A percentile compares a stretch with the other conserved stretches of the same genome.
Conservation (phyloP, 2,113 vertebrate genomes). For the Crotalus tigris region DNA sequence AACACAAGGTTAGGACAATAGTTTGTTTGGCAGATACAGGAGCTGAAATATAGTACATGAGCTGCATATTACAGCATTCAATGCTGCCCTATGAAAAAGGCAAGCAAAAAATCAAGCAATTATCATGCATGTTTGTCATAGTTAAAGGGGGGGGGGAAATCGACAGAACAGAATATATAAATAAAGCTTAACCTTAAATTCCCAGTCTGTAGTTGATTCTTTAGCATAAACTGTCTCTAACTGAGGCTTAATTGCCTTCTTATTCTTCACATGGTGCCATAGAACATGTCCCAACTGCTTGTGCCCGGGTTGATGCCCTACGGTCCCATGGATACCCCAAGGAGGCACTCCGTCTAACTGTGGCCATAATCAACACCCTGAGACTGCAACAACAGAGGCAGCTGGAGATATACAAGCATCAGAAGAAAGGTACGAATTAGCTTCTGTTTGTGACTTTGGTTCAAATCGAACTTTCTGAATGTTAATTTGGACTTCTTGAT, state of each 20-base stretch:
- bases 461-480: background rate
- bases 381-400: conserved; percentile 94
- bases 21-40: background rate
- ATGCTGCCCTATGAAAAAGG: background rate
- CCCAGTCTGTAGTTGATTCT: background rate
- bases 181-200: background rate
- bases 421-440: conserved; percentile 89
- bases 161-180: background rate
- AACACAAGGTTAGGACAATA: background rate
- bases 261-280: conserved; percentile 46
- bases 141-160: background rate
- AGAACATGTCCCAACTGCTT: conserved; percentile 97
- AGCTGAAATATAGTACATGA: background rate
- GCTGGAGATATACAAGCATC: conserved; percentile 97
- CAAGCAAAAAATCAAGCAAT: background rate
- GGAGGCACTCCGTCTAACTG: conserved; percentile 92
- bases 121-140: background rate
- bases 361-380: conserved; percentile 96
- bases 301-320: conserved; percentile 93
- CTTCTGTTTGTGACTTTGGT: background rate
- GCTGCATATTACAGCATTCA: background rate
- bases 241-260: background rate
- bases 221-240: background rate
- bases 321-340: conserved; percentile 96
- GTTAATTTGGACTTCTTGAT: background rate